phyloP scores from a whole-genome alignment of 2,113 vertebrate genomes.

The Arvicanthis niloticus region DNA sequence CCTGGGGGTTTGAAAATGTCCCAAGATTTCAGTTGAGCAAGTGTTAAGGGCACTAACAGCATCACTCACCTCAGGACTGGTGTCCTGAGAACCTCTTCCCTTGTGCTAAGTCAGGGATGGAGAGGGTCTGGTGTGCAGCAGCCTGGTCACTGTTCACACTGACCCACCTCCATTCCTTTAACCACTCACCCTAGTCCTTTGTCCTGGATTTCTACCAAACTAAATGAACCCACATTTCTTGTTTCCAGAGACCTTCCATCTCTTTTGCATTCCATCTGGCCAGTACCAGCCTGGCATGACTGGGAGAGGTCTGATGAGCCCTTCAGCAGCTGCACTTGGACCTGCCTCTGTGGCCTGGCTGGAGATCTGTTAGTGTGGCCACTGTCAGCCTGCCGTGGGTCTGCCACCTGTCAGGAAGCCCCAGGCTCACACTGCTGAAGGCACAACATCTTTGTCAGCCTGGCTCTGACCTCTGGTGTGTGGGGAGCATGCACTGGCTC shows the following conservation, averaged over 20 bases:
- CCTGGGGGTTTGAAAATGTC: neutral
- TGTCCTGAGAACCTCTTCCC: neutral
- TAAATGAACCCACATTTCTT: neutral
- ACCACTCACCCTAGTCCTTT: fast-evolving
- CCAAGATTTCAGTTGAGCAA: neutral
- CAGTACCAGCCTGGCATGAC: neutral
- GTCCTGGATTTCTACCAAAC: neutral
- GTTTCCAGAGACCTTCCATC: neutral
- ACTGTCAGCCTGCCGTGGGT: neutral
- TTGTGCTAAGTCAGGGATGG: neutral
- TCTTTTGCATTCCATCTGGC: neutral
- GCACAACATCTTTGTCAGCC: neutral
- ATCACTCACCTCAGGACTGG: neutral
- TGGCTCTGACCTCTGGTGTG: neutral
- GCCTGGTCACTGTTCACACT: neutral
- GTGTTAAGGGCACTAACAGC: neutral
- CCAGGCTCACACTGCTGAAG: neutral
- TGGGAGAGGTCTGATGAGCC: neutral
- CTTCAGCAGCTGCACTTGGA: neutral
- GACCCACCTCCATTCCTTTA: neutral
- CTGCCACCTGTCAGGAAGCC: neutral
- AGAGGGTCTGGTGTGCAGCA: neutral
- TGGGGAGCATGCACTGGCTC: neutral
- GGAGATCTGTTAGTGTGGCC: neutral
- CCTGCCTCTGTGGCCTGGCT: neutral